These are phyloP conservation scores for Phyllotis vaccarum DNA, from an alignment of 2,797 vertebrate species.

Conservation along the genomic window DNA sequence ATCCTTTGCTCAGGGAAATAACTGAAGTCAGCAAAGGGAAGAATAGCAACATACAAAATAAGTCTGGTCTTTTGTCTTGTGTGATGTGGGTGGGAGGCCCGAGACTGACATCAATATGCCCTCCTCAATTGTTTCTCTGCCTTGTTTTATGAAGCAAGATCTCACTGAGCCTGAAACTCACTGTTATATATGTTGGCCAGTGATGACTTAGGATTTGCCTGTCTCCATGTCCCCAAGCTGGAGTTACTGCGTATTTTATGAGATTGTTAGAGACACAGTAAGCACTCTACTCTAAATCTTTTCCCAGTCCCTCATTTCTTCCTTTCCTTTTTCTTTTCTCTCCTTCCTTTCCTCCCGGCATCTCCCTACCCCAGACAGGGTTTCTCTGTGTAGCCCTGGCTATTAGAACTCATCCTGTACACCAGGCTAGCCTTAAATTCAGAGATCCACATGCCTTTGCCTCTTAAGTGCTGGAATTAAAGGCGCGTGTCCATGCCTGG, in stretches of 20 bases:
- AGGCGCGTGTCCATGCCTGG: not conserved
- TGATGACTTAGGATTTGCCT: not conserved
- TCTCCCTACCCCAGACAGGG: not conserved
- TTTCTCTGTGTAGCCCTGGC: not conserved
- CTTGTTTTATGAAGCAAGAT: not conserved
- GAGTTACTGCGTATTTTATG: not conserved
- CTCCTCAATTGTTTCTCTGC: not conserved
- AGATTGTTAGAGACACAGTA: not conserved
- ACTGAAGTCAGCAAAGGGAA: slow-evolving; percentile 50
- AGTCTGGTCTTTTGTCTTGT: not conserved
- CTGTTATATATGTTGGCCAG: not conserved
- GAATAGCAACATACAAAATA: slow-evolving; percentile 45
- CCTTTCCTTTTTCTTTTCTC: accelerated
- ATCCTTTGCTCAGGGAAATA: slow-evolving; percentile 38
- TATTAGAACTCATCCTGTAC: not conserved
- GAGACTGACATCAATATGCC: not conserved
- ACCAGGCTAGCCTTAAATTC: not conserved
- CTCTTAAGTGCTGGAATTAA: not conserved
- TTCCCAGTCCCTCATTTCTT: not conserved
- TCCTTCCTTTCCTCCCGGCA: too few species aligned
- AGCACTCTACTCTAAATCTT: not conserved
- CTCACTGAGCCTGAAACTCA: not conserved
- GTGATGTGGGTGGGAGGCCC: not conserved
- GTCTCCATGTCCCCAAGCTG: not conserved
- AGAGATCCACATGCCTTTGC: not conserved